Percentiles rank a stretch among this genome's conserved stretches.
phyloP scores from a whole-genome alignment of 2,113 vertebrate genomes.

The Lates calcarifer region DNA sequence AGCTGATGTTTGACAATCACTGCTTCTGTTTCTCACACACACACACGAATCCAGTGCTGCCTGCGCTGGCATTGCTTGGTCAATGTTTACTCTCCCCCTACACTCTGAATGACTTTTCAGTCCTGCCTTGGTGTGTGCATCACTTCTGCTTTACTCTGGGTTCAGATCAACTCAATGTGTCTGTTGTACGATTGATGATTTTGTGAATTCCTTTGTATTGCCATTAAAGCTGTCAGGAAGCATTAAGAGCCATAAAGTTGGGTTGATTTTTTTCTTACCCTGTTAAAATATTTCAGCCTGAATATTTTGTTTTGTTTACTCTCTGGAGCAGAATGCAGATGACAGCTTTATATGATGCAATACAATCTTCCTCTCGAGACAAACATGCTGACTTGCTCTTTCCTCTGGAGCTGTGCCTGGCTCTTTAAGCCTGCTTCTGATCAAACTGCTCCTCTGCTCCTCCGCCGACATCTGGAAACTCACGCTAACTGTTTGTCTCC shows the following conservation, averaged over 20 bases:
- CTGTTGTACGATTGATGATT: conserved; percentile 70
- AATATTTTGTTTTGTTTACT: conserved; percentile 25
- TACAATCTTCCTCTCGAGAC: conserved; percentile 72
- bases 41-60: conserved; percentile 67
- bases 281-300: conserved; percentile 10
- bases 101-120: conserved; percentile 80
- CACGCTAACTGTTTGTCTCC: conserved; percentile 51
- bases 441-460: conserved; percentile 44
- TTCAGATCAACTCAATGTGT: conserved; percentile 70
- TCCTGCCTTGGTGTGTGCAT: conserved; percentile 78
- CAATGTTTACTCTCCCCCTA: conserved; percentile 75
- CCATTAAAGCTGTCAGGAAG: conserved; percentile 78
- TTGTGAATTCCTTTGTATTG: conserved; percentile 74
- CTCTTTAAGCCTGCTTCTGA: conserved; percentile 64
- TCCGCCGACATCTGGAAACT: background rate
- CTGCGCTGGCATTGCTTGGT: conserved; percentile 77
- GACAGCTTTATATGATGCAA: conserved; percentile 81
- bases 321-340: conserved; percentile 49
- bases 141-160: conserved; percentile 80
- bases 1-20: conserved; percentile 83
- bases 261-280: background rate
- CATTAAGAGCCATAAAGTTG: conserved; percentile 32
- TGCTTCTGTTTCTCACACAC: conserved; percentile 70
- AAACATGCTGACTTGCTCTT: conserved; percentile 73
- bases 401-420: conserved; percentile 68